These are phyloP conservation scores for Drosophila testacea DNA, from an alignment of 2,888 invertebrate species.

Conservation along the genomic window DNA sequence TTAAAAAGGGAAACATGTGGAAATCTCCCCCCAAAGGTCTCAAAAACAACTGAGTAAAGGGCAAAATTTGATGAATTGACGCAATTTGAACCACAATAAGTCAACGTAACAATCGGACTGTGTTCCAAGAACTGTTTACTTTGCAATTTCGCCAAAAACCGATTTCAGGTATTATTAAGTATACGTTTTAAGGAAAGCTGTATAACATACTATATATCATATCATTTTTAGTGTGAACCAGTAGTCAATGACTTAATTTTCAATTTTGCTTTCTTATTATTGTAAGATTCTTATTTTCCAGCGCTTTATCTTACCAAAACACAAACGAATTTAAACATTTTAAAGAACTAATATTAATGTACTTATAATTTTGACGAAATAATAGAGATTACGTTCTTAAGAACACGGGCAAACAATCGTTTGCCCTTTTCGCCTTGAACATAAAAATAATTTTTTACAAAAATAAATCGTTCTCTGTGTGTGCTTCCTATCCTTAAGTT, in stretches of 20 bases:
- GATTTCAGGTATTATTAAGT: too few relatives aligned
- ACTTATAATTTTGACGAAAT: not conserved
- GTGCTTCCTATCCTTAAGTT: constrained; percentile 6
- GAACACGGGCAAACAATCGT: constrained; percentile 22
- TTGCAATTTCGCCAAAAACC: not conserved
- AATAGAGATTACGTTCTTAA: not conserved
- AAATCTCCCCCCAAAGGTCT: constrained; percentile 21
- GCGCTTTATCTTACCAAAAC: too few relatives aligned
- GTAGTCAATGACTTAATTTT: too few relatives aligned
- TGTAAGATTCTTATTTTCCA: too few relatives aligned
- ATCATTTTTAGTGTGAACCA: too few relatives aligned
- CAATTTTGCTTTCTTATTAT: too few relatives aligned
- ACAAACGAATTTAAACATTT: too few relatives aligned
- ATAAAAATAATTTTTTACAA: constrained; percentile 30
- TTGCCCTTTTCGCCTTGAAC: constrained; percentile 10
- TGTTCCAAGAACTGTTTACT: constrained; percentile 21
- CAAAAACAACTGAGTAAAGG: constrained; percentile 29
- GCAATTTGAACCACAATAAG: constrained; percentile 60
- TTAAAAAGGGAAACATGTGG: constrained; percentile 63
- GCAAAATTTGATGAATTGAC: constrained; percentile 64
- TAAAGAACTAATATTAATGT: too few relatives aligned
- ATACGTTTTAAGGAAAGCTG: not conserved
- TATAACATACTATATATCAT: too few relatives aligned
- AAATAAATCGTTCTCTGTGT: constrained; percentile 38
- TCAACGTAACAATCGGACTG: constrained; percentile 21